These are phyloP conservation scores for Halictus ligatus DNA, from an alignment of 2,888 invertebrate species.

Conservation along the genomic window DNA sequence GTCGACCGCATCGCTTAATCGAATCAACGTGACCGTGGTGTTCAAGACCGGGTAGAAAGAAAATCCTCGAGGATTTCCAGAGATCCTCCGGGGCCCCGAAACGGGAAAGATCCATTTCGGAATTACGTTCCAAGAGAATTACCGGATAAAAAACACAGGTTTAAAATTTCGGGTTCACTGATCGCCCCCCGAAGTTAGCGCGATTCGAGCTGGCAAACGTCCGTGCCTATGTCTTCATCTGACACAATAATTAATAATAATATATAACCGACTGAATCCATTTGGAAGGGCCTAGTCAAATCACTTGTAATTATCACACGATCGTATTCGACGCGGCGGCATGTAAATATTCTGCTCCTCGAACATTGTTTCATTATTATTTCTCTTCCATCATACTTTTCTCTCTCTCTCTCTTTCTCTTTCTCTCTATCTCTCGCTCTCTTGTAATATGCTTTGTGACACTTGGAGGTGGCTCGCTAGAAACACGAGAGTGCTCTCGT, in stretches of 20 bases:
- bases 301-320: constrained; percentile 83
- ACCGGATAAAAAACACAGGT: not conserved
- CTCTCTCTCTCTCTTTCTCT: not conserved
- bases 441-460: constrained; percentile 71
- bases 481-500: constrained; percentile 9
- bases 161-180: not conserved
- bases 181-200: not conserved
- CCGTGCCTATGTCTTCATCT: constrained; percentile 27
- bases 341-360: constrained; percentile 69
- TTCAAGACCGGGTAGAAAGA: constrained; percentile 30
- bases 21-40: constrained; percentile 74
- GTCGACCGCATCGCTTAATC: constrained; percentile 81
- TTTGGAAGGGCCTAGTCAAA: constrained; percentile 81
- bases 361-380: constrained; percentile 5
- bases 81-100: not conserved
- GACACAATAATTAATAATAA: constrained; percentile 59
- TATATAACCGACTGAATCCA: constrained; percentile 61
- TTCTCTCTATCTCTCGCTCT: not conserved
- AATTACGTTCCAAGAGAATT: not conserved
- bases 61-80: not conserved
- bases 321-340: constrained; percentile 80
- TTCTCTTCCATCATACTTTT: not conserved
- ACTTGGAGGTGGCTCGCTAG: constrained; percentile 67
- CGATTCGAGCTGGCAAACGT: constrained; percentile 46
- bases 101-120: too few species aligned